Evolutionary conservation across 2,797 vertebrate species (phyloP), one percentile per base, ranked within the genome.

Genomic region (Agapornis canus): DNA sequence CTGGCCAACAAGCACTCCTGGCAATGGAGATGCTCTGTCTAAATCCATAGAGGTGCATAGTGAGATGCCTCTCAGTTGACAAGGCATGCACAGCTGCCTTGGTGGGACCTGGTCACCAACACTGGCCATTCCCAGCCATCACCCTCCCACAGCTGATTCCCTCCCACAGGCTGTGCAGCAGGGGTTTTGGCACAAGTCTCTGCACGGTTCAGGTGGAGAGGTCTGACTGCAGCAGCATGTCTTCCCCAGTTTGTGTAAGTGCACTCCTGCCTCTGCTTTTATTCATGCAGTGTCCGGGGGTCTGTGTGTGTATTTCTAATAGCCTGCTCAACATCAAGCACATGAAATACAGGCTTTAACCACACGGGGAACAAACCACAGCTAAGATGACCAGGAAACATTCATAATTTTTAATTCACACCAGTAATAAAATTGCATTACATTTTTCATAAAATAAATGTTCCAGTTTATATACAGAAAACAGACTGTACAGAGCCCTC

Each of bases 381-480:
- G 88, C 84, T 64, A 81, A 85, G 91, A 96, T 86, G 96, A 97
- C 97, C 97, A 98, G 96, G 97, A 98, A 99, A 99, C 99, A 99
- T 99, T 99, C 99, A 99, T 99, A 99, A 98, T 99, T 98, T 99
- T 99, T 99, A 99, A 99, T 99, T 99, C 99, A 99, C 99, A 99
- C 99, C 99, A 99, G 99, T 99, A 99, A 99, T 99, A 99, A 99
- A 99, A 99, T 99, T 98, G 99, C 99, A 99, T 99, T 99, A 99
- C 99, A 99, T 98, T 99, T 98, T 98, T 99, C 99, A 99, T 99
- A 99, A 99, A 99, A 99, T 99, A 99, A 99, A 99, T 99, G 99
- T 99, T 99, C 99, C 99, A 99, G 99, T 99, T 99, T 99, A 99
- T 99, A 99, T 99, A 99, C 99, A 99, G 98, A 99, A 99, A 99